Evolutionary conservation across 2,888 invertebrate genomes (phyloP).

Genomic region (Cataglyphis livida): DNA sequence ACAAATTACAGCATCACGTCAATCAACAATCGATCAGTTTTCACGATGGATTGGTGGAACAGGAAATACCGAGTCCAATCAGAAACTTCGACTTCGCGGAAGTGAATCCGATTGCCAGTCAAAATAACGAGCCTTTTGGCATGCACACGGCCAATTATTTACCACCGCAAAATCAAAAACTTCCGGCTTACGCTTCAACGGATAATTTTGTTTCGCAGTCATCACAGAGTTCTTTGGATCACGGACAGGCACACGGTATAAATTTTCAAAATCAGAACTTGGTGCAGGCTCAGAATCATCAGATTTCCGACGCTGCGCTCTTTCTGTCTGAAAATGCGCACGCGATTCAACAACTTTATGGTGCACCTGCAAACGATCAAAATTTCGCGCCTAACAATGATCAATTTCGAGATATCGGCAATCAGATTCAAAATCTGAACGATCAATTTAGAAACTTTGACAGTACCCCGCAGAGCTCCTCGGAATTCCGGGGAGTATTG

Average conservation of each 20-base stretch:
- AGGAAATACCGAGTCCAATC: constrained; percentile 77
- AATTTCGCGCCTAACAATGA: constrained; percentile 79
- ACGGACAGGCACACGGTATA: not conserved
- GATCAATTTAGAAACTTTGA: constrained; percentile 63
- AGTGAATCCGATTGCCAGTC: constrained; percentile 81
- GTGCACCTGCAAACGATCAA: constrained; percentile 77
- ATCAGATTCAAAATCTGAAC: constrained; percentile 67
- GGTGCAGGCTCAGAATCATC: constrained; percentile 68
- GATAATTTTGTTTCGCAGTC: constrained; percentile 55
- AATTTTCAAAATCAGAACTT: constrained; percentile 67
- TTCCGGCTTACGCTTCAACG: constrained; percentile 73
- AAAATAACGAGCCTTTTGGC: constrained; percentile 82
- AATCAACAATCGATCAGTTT: constrained; percentile 57
- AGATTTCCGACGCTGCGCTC: constrained; percentile 82
- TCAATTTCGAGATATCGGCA: constrained; percentile 64
- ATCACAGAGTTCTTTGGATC: constrained; percentile 28
- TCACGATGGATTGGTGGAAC: constrained; percentile 63
- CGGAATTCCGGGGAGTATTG: constrained; percentile 67
- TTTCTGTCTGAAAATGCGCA: constrained; percentile 82
- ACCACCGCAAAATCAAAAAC: constrained; percentile 82
- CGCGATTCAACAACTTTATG: constrained; percentile 82
- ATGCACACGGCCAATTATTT: constrained; percentile 81
- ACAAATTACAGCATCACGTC: constrained; percentile 61
- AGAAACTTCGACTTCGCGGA: constrained; percentile 76
- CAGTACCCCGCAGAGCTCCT: constrained; percentile 54